phyloP scores from a whole-genome alignment of 1,140 invertebrate genomes.

The Papilio xuthus region DNA sequence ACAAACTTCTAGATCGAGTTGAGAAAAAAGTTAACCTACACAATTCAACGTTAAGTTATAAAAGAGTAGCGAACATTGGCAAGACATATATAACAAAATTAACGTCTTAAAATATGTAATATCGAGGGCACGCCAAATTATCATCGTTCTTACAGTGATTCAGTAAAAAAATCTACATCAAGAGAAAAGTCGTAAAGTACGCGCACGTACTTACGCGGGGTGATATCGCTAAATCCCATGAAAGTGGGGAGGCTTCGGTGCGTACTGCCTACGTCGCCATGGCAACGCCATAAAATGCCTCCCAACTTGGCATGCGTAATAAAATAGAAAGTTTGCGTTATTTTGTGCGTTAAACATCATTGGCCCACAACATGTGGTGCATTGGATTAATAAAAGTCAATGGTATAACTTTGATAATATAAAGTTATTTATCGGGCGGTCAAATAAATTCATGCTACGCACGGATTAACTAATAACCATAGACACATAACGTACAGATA shows the following conservation, averaged over 20 bases:
- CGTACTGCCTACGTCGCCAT: not conserved
- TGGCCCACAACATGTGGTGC: conserved; percentile 1
- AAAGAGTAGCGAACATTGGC: too few relatives aligned
- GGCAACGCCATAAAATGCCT: conserved; percentile 28
- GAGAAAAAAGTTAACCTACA: too few relatives aligned
- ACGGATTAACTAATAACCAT: not conserved
- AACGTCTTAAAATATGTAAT: not conserved
- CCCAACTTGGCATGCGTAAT: conserved; percentile 14
- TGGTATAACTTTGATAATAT: conserved; percentile 23
- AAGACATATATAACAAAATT: not conserved
- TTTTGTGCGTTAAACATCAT: conserved; percentile 29
- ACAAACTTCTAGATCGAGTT: too few relatives aligned
- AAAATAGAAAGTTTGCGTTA: conserved; percentile 17
- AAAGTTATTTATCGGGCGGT: conserved; percentile 27
- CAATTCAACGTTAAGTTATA: too few relatives aligned
- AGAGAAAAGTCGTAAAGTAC: conserved; percentile 28
- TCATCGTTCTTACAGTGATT: conserved; percentile 11
- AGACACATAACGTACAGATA: too few relatives aligned
- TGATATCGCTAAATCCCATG: conserved; percentile 34
- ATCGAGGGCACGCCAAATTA: not conserved
- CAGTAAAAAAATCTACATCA: conserved; percentile 13
- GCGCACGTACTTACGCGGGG: not conserved
- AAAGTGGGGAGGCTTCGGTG: conserved; percentile 30
- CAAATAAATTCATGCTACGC: conserved; percentile 33
- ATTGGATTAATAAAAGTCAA: not conserved